Evolutionary conservation across 2,797 vertebrate genomes (phyloP), one percentile per base, ranked within the genome.

Genomic region (Thaleichthys pacificus): DNA sequence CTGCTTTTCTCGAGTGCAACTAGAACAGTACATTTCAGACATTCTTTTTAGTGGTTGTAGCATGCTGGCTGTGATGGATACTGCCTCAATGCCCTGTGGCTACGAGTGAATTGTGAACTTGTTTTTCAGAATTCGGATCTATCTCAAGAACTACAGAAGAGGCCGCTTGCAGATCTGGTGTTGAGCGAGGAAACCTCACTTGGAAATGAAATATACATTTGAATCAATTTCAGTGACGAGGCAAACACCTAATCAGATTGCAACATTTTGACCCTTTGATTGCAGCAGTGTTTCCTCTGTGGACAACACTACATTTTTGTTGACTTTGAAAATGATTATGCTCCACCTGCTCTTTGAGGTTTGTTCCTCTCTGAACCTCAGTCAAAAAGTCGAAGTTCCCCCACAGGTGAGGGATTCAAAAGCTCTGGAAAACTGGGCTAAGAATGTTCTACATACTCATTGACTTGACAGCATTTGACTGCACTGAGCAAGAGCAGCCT

Each of bases 321-420:
- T 47, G 67, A 66, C 24, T 15, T 49, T 61, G 70, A 73, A 21
- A 66, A 32, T 22, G 30, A 62, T 68, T 76, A 71, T 79, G 80
- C 75, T 76, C 83, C 64, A 35, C 68, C 47, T 4, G n/a, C 60
- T 15, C 24, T 71, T 49, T 77, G 64, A 77, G 71, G 72, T 71
- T 70, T 35, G 62, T 61, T 47, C 63, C 24, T 72, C 26, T 12
- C 15, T 22, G 49, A 62, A 17, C 49, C 32, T 51, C 26, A 58
- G 73, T 68, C 74, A 66, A 60, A 9, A 49, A 15, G 62, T 56
- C 51, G 14, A 11, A 49, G 68, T 62, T 58, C 28, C 14, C 15
- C 71, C 28, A 70, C 66, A 72, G 74, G 75, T 72, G 71, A 68
- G 24, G 61, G 66, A 64, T 58, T 54, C 51, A 22, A 28, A 49